Evolutionary conservation across 1,140 invertebrate genomes (phyloP).

Genomic region (Drosophila insularis): DNA sequence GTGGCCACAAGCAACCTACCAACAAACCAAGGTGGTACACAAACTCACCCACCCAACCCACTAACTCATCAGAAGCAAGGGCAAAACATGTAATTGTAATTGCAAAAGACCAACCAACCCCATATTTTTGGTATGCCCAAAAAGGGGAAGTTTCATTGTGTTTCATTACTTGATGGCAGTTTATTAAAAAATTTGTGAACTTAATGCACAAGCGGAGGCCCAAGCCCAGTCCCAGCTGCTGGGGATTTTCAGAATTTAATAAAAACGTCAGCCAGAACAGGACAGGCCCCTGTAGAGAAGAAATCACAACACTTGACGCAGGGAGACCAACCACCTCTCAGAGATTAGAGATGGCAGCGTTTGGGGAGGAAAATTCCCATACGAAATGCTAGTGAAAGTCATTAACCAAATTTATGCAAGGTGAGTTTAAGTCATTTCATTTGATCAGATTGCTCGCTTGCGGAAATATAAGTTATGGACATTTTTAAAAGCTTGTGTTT

Average conservation of each 20-base stretch:
- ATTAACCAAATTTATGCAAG: no score
- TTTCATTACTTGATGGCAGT: slow-evolving; percentile 67
- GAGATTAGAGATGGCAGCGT: slow-evolving; percentile 24
- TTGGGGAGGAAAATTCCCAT: background rate
- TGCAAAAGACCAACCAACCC: slow-evolving; percentile 35
- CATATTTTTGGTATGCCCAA: background rate
- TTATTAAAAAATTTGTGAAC: slow-evolving; percentile 78
- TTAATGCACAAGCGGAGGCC: slow-evolving; percentile 37
- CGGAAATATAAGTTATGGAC: no score
- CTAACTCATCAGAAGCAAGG: slow-evolving; percentile 22
- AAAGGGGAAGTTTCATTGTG: slow-evolving; percentile 44
- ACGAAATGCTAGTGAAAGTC: background rate
- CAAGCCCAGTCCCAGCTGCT: slow-evolving; percentile 8
- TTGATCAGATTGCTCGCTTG: no score
- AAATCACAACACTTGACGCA: slow-evolving; percentile 60
- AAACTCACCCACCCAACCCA: no score
- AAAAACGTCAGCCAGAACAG: slow-evolving; percentile 57
- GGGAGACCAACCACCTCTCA: background rate
- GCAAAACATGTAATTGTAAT: slow-evolving; percentile 64
- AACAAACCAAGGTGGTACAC: slow-evolving; percentile 21
- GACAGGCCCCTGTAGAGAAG: slow-evolving; percentile 18
- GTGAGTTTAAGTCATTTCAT: no score
- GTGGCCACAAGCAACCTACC: slow-evolving; percentile 33
- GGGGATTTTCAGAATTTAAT: slow-evolving; percentile 56
- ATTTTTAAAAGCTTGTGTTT: no score